These are phyloP conservation scores for Himalopsyche phryganea DNA, from an alignment of 1,140 invertebrate genomes.

Conservation along the genomic window DNA sequence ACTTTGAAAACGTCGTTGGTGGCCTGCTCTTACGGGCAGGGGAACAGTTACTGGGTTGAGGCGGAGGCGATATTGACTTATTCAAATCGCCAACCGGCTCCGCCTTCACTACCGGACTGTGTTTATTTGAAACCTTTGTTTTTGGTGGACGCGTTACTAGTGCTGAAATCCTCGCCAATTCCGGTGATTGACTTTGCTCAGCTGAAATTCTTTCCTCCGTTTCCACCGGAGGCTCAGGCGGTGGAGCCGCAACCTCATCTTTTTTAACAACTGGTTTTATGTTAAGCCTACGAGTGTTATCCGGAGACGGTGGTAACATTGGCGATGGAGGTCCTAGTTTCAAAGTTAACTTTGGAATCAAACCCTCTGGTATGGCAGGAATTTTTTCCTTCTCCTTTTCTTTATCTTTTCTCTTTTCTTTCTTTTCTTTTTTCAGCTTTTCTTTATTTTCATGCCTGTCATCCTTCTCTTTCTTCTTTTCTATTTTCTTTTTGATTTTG, in stretches of 20 bases:
- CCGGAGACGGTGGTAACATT: slow-evolving; percentile 60
- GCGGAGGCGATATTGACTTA: slow-evolving; percentile 36
- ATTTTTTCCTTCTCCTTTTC: slow-evolving; percentile 59
- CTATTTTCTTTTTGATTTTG: slow-evolving; percentile 57
- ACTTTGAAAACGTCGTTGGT: slow-evolving; percentile 44
- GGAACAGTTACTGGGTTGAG: slow-evolving; percentile 15
- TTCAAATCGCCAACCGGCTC: slow-evolving; percentile 26
- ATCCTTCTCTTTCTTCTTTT: slow-evolving; percentile 57
- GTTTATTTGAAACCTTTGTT: slow-evolving; percentile 47
- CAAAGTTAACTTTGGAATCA: slow-evolving; percentile 75
- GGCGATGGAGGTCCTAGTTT: slow-evolving; percentile 69
- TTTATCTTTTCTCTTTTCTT: slow-evolving; percentile 55
- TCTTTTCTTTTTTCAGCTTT: slow-evolving; percentile 55
- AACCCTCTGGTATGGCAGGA: slow-evolving; percentile 42
- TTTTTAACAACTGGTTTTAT: slow-evolving; percentile 71
- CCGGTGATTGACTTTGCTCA: slow-evolving; percentile 67
- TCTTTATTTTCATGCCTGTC: slow-evolving; percentile 57
- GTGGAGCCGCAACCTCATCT: slow-evolving; percentile 51
- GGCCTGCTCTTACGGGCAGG: slow-evolving; percentile 44
- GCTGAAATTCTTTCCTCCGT: slow-evolving; percentile 40
- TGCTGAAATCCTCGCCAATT: slow-evolving; percentile 76
- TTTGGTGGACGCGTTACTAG: slow-evolving; percentile 76
- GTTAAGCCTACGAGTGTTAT: slow-evolving; percentile 64
- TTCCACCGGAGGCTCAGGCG: slow-evolving; percentile 21
- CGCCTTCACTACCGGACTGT: slow-evolving; percentile 41